Conservation (phyloP, 2,113 vertebrate species). For the Mola mola region DNA sequence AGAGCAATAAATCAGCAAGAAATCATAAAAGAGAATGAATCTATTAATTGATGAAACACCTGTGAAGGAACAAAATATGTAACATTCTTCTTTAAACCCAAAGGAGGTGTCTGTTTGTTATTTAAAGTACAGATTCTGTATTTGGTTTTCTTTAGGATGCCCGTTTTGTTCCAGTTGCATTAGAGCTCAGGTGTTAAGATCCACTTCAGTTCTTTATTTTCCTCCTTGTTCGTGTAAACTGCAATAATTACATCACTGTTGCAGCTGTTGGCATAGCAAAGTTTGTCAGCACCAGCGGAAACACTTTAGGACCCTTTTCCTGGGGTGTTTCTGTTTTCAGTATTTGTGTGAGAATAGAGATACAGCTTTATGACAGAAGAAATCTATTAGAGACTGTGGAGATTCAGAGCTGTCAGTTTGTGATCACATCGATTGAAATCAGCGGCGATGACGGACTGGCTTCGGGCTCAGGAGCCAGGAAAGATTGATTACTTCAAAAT, state of each 20-base stretch:
- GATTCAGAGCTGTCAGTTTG: conserved; percentile 12
- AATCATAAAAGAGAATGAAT: background rate
- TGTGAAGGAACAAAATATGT: background rate
- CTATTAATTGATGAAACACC: background rate
- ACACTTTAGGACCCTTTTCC: background rate
- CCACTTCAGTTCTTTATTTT: conserved; percentile 6
- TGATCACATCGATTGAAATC: conserved; percentile 17
- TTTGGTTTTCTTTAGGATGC: background rate
- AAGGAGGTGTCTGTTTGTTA: too few species aligned
- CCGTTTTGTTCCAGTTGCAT: conserved; percentile 9
- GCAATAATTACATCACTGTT: conserved; percentile 40
- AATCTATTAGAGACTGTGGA: conserved; percentile 7
- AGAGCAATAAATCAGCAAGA: background rate
- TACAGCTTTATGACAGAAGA: background rate
- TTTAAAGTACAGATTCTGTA: background rate
- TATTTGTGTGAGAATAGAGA: conserved; percentile 27
- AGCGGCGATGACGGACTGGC: too few species aligned
- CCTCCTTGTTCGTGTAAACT: conserved; percentile 51
- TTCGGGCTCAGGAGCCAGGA: too few species aligned
- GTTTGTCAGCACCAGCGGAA: conserved; percentile 18
- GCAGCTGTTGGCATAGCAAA: conserved; percentile 32
- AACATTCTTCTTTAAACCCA: too few species aligned
- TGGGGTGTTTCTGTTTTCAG: conserved; percentile 26
- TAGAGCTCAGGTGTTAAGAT: conserved; percentile 28
- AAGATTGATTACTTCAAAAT: background rate